Conservation (phyloP, 1,140 invertebrate genomes). For the Cherax quadricarinatus region DNA sequence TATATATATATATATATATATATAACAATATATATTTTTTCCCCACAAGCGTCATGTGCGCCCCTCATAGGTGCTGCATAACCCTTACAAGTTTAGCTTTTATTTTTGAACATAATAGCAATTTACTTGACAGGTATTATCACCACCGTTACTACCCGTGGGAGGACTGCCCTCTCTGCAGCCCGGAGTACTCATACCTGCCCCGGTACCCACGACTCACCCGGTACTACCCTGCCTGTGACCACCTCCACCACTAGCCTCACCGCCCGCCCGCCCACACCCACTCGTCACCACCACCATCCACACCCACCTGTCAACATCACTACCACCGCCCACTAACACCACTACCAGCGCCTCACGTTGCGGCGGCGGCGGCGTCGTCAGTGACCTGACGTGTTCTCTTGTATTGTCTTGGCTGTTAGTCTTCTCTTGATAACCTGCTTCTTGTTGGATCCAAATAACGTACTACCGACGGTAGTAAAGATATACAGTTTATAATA, state of each 20-base stretch:
- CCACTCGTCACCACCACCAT: background rate
- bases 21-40: too few relatives aligned
- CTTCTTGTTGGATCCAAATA: too few relatives aligned
- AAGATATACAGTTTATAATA: too few relatives aligned
- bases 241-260: conserved; percentile 52
- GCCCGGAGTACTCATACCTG: conserved; percentile 31
- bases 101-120: background rate
- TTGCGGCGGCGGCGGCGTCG: too few relatives aligned
- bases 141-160: conserved; percentile 58
- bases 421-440: too few relatives aligned
- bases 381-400: too few relatives aligned
- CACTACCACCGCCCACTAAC: too few relatives aligned
- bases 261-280: background rate
- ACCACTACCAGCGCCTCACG: too few relatives aligned
- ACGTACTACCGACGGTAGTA: too few relatives aligned
- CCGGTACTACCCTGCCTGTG: conserved; percentile 40
- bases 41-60: background rate
- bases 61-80: background rate
- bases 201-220: conserved; percentile 41
- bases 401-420: too few relatives aligned
- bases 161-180: conserved; percentile 62
- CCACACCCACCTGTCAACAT: background rate
- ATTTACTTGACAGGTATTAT: conserved; percentile 28
- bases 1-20: too few relatives aligned
- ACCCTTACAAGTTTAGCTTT: background rate